These are phyloP conservation scores for Sebastes oblongus DNA, from an alignment of 2,797 vertebrate species.

Conservation along the genomic window DNA sequence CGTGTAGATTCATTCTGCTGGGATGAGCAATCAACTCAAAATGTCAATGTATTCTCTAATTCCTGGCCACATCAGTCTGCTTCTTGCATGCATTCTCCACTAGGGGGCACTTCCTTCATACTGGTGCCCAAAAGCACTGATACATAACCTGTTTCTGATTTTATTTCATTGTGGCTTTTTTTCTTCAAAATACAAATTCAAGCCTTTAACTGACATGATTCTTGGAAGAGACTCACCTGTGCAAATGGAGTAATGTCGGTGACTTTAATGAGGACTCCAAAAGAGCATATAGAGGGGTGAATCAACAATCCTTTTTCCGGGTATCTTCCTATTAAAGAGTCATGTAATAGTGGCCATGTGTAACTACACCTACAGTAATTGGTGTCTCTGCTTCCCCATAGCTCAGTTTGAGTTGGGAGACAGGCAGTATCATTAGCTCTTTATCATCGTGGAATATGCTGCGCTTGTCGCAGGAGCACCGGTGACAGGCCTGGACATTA, in stretches of 20 bases:
- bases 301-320: not conserved
- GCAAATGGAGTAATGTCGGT: not conserved
- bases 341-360: not conserved
- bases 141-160: not conserved
- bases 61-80: not conserved
- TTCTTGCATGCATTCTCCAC: slow-evolving; percentile 32
- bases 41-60: not conserved
- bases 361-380: not conserved
- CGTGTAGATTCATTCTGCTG: not conserved
- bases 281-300: not conserved
- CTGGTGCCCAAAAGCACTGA: not conserved
- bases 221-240: not conserved
- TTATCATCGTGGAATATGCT: slow-evolving; percentile 15
- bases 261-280: not conserved
- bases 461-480: slow-evolving; percentile 10
- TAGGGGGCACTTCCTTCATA: slow-evolving; percentile 39
- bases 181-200: not conserved
- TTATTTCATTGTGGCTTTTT: not conserved
- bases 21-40: not conserved
- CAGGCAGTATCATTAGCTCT: slow-evolving; percentile 15
- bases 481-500: slow-evolving; percentile 12
- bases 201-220: not conserved
- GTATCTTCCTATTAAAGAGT: not conserved
- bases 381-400: not conserved
- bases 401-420: slow-evolving; percentile 15